Base-by-base conservation (phyloP, 2,797 vertebrate genomes). In the Remorina albescens region DNA sequence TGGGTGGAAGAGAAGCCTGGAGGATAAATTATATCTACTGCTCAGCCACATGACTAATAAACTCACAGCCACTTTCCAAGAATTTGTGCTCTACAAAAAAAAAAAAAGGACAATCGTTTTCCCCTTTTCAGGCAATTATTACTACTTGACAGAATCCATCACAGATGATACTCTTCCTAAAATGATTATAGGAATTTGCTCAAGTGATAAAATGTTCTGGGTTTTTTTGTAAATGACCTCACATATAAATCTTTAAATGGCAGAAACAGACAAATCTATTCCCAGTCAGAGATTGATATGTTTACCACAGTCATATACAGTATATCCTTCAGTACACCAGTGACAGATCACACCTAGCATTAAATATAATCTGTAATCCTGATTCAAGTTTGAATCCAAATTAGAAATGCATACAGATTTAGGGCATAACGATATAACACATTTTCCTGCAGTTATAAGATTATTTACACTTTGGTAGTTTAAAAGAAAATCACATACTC, bases 31-130 rank as follows among this genome's bases (percentile, higher is more conserved):
- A 67, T 69, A 65, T 76, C 32, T 55, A 18, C 71, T 55, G 71
- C 68, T 53, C 51, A 72, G 55, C 41, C 56, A 60, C 53, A 69
- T 74, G 78, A 78, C 53, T 18, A 67, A 75, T 67, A 63, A 75
- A 57, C 53, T 51, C 36, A 62, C 64, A 50, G 62, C 49, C 26
- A 30, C 54, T 67, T 86, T 82, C 36, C 47, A 69, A 71, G 25
- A 76, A 44, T 41, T 13, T 67, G 67, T 30, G 36, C 15, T 67
- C 9, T 19, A 11, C 1, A 0, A 44, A 64, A 47, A 62, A 37
- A 16, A 21, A 56, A n/a, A 4, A n/a, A n/a, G n/a, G n/a, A n/a
- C n/a, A n/a, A n/a, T n/a, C n/a, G n/a, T n/a, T n/a, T n/a, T n/a
- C n/a, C n/a, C n/a, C n/a, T n/a, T n/a, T n/a, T 60, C 6, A 10